Evolutionary conservation across 2,113 vertebrate genomes (phyloP).

Genomic region (Neotragus pygmaeus): DNA sequence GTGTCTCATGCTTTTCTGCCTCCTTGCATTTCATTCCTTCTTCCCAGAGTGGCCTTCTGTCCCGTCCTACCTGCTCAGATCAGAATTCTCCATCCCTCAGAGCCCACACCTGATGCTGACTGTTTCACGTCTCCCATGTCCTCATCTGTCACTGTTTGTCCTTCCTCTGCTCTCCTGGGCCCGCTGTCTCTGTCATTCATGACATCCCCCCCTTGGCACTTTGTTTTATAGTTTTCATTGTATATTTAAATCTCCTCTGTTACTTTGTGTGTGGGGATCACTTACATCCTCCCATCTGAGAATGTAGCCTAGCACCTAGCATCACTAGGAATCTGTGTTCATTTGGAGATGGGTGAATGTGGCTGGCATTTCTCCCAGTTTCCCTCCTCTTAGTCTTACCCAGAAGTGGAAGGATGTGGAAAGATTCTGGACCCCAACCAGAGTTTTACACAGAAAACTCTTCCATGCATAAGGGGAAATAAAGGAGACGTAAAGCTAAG

Average conservation of each 20-base stretch:
- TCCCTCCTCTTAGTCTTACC: background rate
- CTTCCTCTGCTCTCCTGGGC: background rate
- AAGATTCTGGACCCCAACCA: background rate
- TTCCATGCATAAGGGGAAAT: background rate
- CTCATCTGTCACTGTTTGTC: background rate
- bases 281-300: background rate
- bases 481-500: background rate
- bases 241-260: background rate
- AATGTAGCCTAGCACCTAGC: background rate
- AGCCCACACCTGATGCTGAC: background rate
- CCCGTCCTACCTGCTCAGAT: rapidly evolving
- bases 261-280: background rate
- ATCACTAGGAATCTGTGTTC: background rate
- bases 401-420: background rate
- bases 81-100: background rate
- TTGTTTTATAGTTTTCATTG: background rate
- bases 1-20: background rate
- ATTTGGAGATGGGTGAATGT: background rate
- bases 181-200: background rate
- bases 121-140: rapidly evolving
- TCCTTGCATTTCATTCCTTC: background rate
- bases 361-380: background rate
- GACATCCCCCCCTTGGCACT: background rate
- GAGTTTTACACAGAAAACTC: background rate
- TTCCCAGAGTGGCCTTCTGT: background rate